Conservation (phyloP, 1,140 invertebrate genomes). For the Drosophila chauvacae region DNA sequence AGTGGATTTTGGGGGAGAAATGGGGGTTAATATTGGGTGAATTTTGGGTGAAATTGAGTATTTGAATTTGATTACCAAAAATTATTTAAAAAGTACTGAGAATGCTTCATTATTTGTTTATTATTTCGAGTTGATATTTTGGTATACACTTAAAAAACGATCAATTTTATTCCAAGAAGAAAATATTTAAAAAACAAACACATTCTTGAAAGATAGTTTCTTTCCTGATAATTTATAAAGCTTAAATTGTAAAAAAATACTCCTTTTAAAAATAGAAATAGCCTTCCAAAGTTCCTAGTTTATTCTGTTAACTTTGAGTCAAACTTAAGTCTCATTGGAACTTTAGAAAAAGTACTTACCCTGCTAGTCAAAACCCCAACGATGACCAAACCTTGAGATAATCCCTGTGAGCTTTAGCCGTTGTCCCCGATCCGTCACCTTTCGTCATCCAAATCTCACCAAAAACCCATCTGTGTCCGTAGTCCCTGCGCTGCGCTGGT, state of each 20-base stretch:
- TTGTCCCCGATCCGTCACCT: constrained; percentile 34
- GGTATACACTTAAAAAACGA: too few relatives aligned
- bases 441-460: constrained; percentile 37
- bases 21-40: too few relatives aligned
- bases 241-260: not conserved
- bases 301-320: not conserved
- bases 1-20: not conserved
- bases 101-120: not conserved
- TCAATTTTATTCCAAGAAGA: too few relatives aligned
- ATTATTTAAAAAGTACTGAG: not conserved
- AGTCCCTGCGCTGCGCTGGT: constrained; percentile 77
- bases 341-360: not conserved
- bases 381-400: not conserved
- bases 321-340: too few relatives aligned
- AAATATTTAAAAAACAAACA: too few relatives aligned
- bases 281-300: not conserved
- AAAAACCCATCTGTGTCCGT: constrained; percentile 57
- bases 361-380: too few relatives aligned
- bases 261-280: not conserved
- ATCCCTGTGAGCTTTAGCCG: constrained; percentile 9
- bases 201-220: too few relatives aligned
- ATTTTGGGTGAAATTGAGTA: not conserved
- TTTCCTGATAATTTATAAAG: too few relatives aligned
- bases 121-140: too few relatives aligned
- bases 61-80: too few relatives aligned